Base-by-base conservation (phyloP, 2,113 vertebrate genomes). In the Lipophrys pholis region DNA sequence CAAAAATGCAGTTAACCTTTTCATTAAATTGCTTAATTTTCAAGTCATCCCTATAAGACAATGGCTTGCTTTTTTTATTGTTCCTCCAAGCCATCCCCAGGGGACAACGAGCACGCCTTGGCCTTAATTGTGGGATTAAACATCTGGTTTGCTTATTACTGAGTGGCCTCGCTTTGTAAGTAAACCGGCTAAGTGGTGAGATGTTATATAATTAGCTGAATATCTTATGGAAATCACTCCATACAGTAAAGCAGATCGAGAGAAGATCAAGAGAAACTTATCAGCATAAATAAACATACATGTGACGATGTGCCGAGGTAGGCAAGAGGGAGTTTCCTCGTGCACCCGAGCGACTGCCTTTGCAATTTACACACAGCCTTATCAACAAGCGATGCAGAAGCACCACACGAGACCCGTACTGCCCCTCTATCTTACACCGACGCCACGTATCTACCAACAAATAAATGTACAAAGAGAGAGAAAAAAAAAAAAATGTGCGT, bases 41-140 rank as follows among this genome's bases (percentile, higher is more conserved):
- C 35, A 61, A 55, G 59, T 66, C 8, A 39, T 75, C 41, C 17
- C 52, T 50, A 42, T 42, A 46, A 68, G 75, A 75, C 82, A 58
- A 36, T 3, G 7, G 56, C 73, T 62, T 51, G 53, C n/a, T 30
- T 30, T 81, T 40, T 78, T 78, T 82, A 55, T 38, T 70, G 49
- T 55, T 74, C 67, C 72, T 71, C 48, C 82, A 78, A 86, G 83
- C 65, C 46, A 15, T 45, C 70, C 90, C 74, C 84, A 63, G 36
- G 81, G 82, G 81, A 91, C 76, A 64, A 30, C 5, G 16, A 68
- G 67, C 12, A 8, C 6, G 66, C 55, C 71, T 80, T 78, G 64
- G 78, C 81, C 69, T 85, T 91, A 90, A 91, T 85, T 90, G 87
- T 64, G 43, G 85, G 88, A 91, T 93, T 91, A 93, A 91, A 88